phyloP scores from a whole-genome alignment of 2,113 vertebrate species.

The Meriones unguiculatus region DNA sequence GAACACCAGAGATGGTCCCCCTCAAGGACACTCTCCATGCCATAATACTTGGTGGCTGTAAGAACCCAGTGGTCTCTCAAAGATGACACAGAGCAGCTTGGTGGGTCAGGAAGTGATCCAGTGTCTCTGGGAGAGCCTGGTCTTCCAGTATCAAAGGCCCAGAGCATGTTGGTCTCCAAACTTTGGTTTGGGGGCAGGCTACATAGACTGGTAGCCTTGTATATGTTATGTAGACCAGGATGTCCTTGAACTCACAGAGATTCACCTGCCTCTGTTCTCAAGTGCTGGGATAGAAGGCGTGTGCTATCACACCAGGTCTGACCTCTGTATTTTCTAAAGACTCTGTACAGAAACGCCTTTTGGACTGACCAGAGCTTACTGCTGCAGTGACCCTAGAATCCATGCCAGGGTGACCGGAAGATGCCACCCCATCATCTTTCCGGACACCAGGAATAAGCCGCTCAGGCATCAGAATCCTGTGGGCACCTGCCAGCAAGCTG shows the following conservation, averaged over 20 bases:
- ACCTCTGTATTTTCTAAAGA: neutral
- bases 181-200: neutral
- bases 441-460: neutral
- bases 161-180: neutral
- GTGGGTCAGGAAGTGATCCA: constrained; percentile 82
- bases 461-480: neutral
- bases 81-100: constrained; percentile 86
- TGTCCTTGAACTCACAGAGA: neutral
- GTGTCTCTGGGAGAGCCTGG: constrained; percentile 88
- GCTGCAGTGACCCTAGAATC: neutral
- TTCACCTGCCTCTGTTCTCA: neutral
- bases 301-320: constrained; percentile 69
- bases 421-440: neutral
- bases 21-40: neutral
- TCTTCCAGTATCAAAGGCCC: constrained; percentile 89
- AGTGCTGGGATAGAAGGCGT: neutral
- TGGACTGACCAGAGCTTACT: neutral
- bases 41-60: constrained; percentile 71
- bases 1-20: neutral
- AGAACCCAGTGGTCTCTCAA: constrained; percentile 88
- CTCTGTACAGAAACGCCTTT: too few species aligned
- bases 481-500: neutral
- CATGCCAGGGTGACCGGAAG: neutral
- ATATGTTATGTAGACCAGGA: neutral
- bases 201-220: neutral